Conservation (phyloP, 2,113 vertebrate genomes). For the Pterophyllum scalare region DNA sequence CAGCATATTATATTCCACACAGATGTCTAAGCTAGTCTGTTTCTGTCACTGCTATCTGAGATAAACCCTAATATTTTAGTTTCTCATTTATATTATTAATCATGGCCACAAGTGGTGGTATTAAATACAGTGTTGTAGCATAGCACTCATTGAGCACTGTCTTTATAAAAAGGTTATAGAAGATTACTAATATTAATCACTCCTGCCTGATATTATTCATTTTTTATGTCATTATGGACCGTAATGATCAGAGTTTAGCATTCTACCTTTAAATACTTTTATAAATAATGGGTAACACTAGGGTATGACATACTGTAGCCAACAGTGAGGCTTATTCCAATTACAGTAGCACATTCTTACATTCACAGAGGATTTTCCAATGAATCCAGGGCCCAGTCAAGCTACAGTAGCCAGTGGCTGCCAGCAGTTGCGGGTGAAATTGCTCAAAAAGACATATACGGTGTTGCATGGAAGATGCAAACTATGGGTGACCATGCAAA, state of each 20-base stretch:
- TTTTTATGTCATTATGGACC: not conserved
- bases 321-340: not conserved
- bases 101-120: not conserved
- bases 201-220: constrained; percentile 18
- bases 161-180: not conserved
- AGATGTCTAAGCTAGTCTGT: not conserved
- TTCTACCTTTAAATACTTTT: not conserved
- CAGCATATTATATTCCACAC: not conserved
- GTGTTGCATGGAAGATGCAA: not conserved
- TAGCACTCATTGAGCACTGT: not conserved
- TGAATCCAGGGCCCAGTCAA: not conserved
- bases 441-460: not conserved
- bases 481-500: not conserved
- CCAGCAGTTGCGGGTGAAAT: not conserved
- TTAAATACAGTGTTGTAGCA: not conserved
- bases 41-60: not conserved
- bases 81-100: not conserved
- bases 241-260: not conserved
- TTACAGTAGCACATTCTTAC: not conserved
- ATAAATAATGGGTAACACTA: not conserved
- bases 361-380: not conserved
- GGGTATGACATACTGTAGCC: not conserved
- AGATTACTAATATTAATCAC: not conserved
- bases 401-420: not conserved
- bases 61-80: not conserved